A percentile compares a stretch with the other conserved stretches of the same genome.
phyloP scores from a whole-genome alignment of 2,113 vertebrate genomes.

The Ancistrus triradiatus region DNA sequence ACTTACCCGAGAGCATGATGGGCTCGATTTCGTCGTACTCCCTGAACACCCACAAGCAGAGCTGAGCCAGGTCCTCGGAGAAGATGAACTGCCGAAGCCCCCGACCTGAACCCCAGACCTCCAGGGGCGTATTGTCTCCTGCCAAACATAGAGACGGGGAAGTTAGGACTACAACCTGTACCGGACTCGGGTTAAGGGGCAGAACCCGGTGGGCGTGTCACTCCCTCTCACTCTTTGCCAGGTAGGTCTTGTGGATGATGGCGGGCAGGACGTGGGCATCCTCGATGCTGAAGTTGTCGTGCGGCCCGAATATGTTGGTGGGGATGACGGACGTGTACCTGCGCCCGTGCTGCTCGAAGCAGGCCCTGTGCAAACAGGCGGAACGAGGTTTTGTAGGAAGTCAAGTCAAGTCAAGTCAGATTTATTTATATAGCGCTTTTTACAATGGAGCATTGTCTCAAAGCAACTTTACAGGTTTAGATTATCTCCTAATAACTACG shows the following conservation, averaged over 20 bases:
- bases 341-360: constrained; percentile 62
- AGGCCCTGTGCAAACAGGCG: constrained; percentile 16
- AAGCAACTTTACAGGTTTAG: too few relatives aligned
- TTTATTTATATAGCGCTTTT: too few relatives aligned
- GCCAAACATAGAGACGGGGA: not conserved
- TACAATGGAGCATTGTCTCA: too few relatives aligned
- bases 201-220: too few relatives aligned
- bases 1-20: constrained; percentile 89
- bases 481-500: too few relatives aligned
- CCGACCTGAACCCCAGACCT: constrained; percentile 84
- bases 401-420: too few relatives aligned
- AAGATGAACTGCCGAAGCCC: constrained; percentile 93
- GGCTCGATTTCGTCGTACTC: constrained; percentile 89
- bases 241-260: constrained; percentile 89
- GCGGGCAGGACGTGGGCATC: constrained; percentile 89
- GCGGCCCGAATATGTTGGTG: constrained; percentile 89
- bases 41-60: constrained; percentile 87
- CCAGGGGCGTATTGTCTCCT: constrained; percentile 76
- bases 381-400: too few relatives aligned
- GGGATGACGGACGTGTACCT: constrained; percentile 86
- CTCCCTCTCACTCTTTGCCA: constrained; percentile 80
- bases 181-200: not conserved
- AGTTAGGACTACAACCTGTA: not conserved
- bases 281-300: constrained; percentile 93
- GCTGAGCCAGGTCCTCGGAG: constrained; percentile 87